Percentiles rank a stretch among this genome's conserved stretches.
These are phyloP conservation scores for Triplophysa rosa DNA, from an alignment of 2,113 vertebrate species.

Conservation along the genomic window DNA sequence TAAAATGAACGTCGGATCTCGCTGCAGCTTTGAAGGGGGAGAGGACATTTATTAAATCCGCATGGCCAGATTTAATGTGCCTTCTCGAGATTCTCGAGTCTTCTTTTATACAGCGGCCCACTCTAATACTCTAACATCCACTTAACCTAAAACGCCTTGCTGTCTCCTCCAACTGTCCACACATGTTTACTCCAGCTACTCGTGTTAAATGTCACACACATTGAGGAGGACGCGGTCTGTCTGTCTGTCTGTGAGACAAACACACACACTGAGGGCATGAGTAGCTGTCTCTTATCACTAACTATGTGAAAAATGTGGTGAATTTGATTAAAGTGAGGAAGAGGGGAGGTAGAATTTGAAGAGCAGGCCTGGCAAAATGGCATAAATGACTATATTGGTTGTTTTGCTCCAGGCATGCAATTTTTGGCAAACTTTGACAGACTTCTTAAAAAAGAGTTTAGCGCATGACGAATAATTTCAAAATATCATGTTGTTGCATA, in stretches of 20 bases:
- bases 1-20: slow-evolving; percentile 29
- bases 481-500: slow-evolving; percentile 9
- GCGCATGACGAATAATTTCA: not conserved
- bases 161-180: slow-evolving; percentile 48
- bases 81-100: not conserved
- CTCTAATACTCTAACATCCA: slow-evolving; percentile 50
- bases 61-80: not conserved
- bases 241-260: not conserved
- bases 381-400: slow-evolving; percentile 38
- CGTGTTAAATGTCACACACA: slow-evolving; percentile 57
- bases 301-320: slow-evolving; percentile 54
- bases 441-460: not conserved
- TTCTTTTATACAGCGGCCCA: slow-evolving; percentile 31
- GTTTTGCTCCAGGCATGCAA: slow-evolving; percentile 16
- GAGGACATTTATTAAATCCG: slow-evolving; percentile 22
- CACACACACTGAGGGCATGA: slow-evolving; percentile 45
- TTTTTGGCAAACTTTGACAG: not conserved
- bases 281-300: slow-evolving; percentile 53
- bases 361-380: slow-evolving; percentile 30
- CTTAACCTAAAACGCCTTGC: slow-evolving; percentile 51
- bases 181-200: slow-evolving; percentile 51
- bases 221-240: slow-evolving; percentile 34
- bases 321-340: slow-evolving; percentile 55
- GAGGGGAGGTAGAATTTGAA: slow-evolving; percentile 46
- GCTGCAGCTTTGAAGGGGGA: not conserved